Evolutionary conservation across 1,140 invertebrate genomes (phyloP).

Genomic region (Chelonus insularis): DNA sequence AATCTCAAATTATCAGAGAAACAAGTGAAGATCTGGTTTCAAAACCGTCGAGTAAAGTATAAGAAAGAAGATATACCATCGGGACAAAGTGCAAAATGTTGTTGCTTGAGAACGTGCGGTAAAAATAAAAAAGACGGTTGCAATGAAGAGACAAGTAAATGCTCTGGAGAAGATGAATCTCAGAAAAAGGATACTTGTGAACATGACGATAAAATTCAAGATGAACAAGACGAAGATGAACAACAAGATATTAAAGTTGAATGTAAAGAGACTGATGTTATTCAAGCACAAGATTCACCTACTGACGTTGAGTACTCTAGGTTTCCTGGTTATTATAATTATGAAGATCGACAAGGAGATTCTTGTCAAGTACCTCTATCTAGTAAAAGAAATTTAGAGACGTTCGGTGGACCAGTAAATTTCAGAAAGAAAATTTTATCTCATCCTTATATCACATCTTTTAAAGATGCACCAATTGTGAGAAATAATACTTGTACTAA

Average conservation of each 20-base stretch:
- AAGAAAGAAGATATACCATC: slow-evolving; percentile 76
- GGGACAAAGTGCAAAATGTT: slow-evolving; percentile 57
- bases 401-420: slow-evolving; percentile 11
- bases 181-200: slow-evolving; percentile 23
- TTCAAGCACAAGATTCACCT: slow-evolving; percentile 7
- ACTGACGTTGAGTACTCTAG: neutral
- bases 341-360: neutral
- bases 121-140: slow-evolving; percentile 64
- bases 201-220: neutral
- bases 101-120: slow-evolving; percentile 59
- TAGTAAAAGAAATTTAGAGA: slow-evolving; percentile 18
- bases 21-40: slow-evolving; percentile 95
- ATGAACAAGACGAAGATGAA: neutral
- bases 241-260: slow-evolving; percentile 16
- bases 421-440: slow-evolving; percentile 16
- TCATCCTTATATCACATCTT: slow-evolving; percentile 19
- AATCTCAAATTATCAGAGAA: slow-evolving; percentile 87
- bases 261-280: slow-evolving; percentile 6
- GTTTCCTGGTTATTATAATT: slow-evolving; percentile 16
- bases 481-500: slow-evolving; percentile 45
- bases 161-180: slow-evolving; percentile 22
- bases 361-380: slow-evolving; percentile 1
- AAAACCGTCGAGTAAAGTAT: slow-evolving; percentile 87
- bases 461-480: slow-evolving; percentile 16
- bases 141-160: slow-evolving; percentile 37